Base-by-base conservation (phyloP, 2,888 invertebrate species). In the Stenodema calcarata region DNA sequence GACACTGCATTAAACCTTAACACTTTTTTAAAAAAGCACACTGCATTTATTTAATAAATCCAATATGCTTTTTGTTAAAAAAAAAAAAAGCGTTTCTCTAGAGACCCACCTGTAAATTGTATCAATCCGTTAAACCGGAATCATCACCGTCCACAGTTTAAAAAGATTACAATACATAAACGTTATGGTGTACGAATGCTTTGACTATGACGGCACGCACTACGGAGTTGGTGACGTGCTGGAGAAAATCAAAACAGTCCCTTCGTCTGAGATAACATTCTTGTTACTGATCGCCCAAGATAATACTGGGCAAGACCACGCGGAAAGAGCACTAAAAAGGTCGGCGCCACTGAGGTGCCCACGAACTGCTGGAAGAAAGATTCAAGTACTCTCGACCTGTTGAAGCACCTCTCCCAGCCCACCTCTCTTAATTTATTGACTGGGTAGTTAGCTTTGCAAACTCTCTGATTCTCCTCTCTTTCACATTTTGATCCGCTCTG, bases 381-480 rank as follows among this genome's bases (percentile, higher is more conserved):
- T 78, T 78, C 78, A 78, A 78, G 78, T 78, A 78, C 78, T 44
- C 78, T 78, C 78, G 78, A 78, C 78, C 78, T 27, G 35, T 44
- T 78, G 78, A 78, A 78, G 78, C 42, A 78, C 78, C 78, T 78
- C 78, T 73, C 78, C 44, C 78, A 44, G 42, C 78, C 73, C 73
- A 41, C 78, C 78, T 78, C 78, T 44, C 78, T 78, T 76, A 78
- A 78, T 78, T 78, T 78, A 78, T 78, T 78, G 78, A 78, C 78
- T 78, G 44, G 78, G 44, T 78, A 78, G 78, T 78, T 78, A 78
- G 78, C 78, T 78, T 78, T 78, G 78, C 78, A 78, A 78, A 78
- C 78, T 73, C 78, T 23, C 78, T 78, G 78, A 78, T 78, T 78
- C 78, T 78, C 78, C 41, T 78, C 78, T 23, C 78, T 78, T 78